Evolutionary conservation across 2,113 vertebrate genomes (phyloP).

Genomic region (Edolisoma coerulescens): DNA sequence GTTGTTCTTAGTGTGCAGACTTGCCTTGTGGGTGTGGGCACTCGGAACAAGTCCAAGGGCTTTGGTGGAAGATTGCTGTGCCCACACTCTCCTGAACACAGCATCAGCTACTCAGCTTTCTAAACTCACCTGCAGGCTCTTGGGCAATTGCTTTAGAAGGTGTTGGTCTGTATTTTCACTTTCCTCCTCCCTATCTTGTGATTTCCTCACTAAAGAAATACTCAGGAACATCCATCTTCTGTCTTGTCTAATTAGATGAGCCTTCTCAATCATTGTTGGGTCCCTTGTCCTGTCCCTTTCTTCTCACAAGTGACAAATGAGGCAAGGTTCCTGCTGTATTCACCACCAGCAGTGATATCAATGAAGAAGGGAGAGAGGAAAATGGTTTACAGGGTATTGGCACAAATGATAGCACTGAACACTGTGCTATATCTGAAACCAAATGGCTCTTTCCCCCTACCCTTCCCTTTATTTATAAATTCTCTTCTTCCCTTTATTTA

Average conservation of each 20-base stretch:
- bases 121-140: neutral
- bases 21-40: neutral
- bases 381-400: neutral
- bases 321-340: slow-evolving; percentile 48
- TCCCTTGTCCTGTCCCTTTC: slow-evolving; percentile 12
- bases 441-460: neutral
- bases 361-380: neutral
- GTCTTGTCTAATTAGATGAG: slow-evolving; percentile 56
- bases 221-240: slow-evolving; percentile 43
- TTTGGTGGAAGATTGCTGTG: neutral
- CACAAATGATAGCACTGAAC: neutral
- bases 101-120: neutral
- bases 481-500: neutral
- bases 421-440: neutral
- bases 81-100: accelerated
- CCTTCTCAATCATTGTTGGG: slow-evolving; percentile 37
- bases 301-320: slow-evolving; percentile 28
- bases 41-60: neutral
- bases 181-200: neutral
- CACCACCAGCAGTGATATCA: neutral
- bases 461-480: neutral
- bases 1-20: neutral
- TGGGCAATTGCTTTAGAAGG: neutral
- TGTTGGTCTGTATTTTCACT: neutral
- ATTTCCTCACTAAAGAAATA: slow-evolving; percentile 17